Conservation (phyloP, 2,797 vertebrate species). For the Catharus ustulatus region DNA sequence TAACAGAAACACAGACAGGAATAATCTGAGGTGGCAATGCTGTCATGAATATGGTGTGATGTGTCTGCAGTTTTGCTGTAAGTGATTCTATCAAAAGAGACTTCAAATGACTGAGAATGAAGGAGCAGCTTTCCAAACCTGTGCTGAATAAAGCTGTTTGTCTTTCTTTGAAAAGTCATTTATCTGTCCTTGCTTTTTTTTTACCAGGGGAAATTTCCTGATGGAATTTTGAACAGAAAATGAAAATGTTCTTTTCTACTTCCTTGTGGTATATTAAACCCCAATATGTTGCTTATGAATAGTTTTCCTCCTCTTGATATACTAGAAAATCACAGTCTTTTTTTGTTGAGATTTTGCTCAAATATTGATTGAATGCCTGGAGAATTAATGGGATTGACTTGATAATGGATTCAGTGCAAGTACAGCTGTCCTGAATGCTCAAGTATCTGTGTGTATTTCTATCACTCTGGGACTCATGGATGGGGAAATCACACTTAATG, state of each 20-base stretch:
- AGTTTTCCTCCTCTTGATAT: background rate
- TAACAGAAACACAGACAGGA: background rate
- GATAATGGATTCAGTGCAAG: background rate
- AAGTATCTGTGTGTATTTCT: background rate
- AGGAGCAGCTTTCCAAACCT: background rate
- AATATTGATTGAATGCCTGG: background rate
- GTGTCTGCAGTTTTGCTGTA: background rate
- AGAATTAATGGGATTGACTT: background rate
- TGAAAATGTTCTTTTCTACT: background rate
- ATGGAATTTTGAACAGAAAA: background rate
- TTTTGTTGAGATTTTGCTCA: background rate
- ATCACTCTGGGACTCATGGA: background rate
- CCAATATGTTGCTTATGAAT: background rate
- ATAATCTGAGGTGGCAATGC: background rate
- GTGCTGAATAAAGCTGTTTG: slow-evolving; percentile 22
- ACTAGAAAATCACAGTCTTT: background rate
- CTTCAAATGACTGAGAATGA: background rate
- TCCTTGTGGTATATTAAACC: background rate
- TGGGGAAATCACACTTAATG: background rate
- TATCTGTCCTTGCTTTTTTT: background rate
- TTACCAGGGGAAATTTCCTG: background rate
- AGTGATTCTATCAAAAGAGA: background rate
- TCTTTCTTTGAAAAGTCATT: slow-evolving; percentile 22
- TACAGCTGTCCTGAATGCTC: background rate
- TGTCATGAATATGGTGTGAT: fast-evolving